Evolutionary conservation across 2,888 invertebrate species (phyloP), one percentile per base, ranked within the genome.

Genomic region (Cinara cedri): DNA sequence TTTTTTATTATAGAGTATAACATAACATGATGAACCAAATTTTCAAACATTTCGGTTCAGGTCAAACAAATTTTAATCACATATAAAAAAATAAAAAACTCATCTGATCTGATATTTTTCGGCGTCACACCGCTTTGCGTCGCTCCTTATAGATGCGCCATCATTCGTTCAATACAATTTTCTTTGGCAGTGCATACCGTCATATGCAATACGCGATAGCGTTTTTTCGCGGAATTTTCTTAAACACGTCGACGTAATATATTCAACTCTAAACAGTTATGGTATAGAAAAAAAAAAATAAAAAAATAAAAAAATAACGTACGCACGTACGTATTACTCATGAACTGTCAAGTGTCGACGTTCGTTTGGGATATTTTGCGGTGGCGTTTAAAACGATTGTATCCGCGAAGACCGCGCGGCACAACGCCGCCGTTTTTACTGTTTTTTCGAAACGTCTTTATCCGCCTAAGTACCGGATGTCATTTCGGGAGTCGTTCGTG

Each of bases 401-500:
- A 21, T 57, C 8, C 14, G 34, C 3, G 44, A 57, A 57, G 57
- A 71, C 4, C 71, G 11, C 57, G 11, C 16, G 21, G 24, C 21
- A 8, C 11, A 21, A 6, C n/a, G n/a, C n/a, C n/a, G n/a, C n/a
- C n/a, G 3, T 34, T 42, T 71, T 71, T 55, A 71, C 71, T 21
- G 71, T 57, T 24, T 34, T 34, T 34, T 57, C 14, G 42, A 19
- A 34, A 34, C 55, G 71, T 71, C 71, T 71, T 57, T 46, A 57
- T 71, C 24, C 71, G 34, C 6, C 8, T 71, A 57, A 57, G 55
- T 71, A 72, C 60, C n/a, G n/a, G 46, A 72, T 60, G 14, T 19
- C 26, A 19, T 60, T 60, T 60, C 72, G 24, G 13, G 13, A 46
- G 60, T 26, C 46, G 49, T 46, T 60, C 49, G 46, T 46, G 55